phyloP scores from a whole-genome alignment of 2,888 invertebrate genomes.

The Fragum sueziense region DNA sequence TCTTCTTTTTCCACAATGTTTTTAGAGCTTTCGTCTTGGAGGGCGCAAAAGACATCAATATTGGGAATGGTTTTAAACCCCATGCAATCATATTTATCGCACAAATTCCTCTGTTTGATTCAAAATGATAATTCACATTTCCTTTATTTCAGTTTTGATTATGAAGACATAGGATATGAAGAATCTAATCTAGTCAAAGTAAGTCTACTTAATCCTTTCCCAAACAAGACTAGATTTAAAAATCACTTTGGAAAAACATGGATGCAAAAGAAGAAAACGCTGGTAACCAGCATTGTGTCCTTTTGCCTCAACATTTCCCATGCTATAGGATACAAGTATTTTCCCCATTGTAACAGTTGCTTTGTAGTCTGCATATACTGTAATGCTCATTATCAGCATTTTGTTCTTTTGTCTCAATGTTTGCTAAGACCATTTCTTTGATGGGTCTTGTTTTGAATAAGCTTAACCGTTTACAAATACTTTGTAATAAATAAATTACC shows the following conservation, averaged over 20 bases:
- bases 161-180: conserved; percentile 87
- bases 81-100: neutral
- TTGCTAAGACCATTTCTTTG: too few species aligned
- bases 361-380: too few species aligned
- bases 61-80: neutral
- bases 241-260: neutral
- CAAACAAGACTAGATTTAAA: too few species aligned
- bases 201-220: too few species aligned
- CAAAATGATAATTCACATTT: neutral
- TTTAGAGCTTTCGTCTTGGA: neutral
- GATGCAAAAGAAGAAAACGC: neutral
- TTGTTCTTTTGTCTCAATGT: too few species aligned
- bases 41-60: too few species aligned
- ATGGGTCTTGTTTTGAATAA: too few species aligned
- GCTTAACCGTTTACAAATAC: too few species aligned
- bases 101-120: neutral
- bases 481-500: too few species aligned
- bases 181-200: conserved; percentile 90
- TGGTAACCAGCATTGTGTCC: neutral
- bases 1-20: neutral
- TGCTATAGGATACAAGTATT: too few species aligned
- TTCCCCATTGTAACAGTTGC: too few species aligned
- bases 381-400: too few species aligned
- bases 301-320: neutral
- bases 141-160: conserved; percentile 80